A percentile compares a stretch with the other conserved stretches of the same genome.
Evolutionary conservation across 2,888 invertebrate genomes (phyloP).

Genomic region (Drosophila anceps): DNA sequence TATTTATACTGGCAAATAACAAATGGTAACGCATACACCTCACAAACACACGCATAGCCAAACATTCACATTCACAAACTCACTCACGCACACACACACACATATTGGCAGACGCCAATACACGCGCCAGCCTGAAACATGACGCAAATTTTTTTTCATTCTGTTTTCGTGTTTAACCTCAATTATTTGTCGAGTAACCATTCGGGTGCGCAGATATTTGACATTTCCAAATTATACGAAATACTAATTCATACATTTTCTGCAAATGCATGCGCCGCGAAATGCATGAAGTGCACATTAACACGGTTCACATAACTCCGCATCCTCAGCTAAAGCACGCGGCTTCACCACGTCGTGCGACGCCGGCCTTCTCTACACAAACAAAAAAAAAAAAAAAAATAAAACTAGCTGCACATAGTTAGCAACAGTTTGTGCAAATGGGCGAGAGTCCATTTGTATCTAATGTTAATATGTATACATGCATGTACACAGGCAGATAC

Average conservation of each 20-base stretch:
- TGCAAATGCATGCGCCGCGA: not conserved
- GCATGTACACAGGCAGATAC: not conserved
- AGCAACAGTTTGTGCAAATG: conserved; percentile 13
- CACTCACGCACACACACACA: conserved; percentile 7
- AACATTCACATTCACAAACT: conserved; percentile 14
- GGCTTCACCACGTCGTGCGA: conserved; percentile 46
- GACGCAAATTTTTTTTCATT: conserved; percentile 65
- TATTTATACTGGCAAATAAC: conserved; percentile 35
- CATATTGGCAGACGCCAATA: conserved; percentile 52
- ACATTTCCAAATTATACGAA: not conserved
- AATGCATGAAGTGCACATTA: not conserved
- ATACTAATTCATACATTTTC: not conserved
- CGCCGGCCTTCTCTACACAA: conserved; percentile 36
- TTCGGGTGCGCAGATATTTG: not conserved
- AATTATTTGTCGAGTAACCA: conserved; percentile 34
- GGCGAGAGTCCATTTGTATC: not conserved
- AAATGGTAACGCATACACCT: conserved; percentile 34
- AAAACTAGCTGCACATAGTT: not conserved
- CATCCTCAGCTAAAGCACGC: conserved; percentile 26
- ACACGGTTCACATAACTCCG: not conserved
- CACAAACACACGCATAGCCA: conserved; percentile 8
- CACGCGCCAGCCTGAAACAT: conserved; percentile 66
- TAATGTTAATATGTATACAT: not conserved
- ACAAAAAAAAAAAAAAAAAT: conserved; percentile 24
- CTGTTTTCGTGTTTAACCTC: conserved; percentile 62